A percentile compares a stretch with the other conserved stretches of the same genome.
phyloP scores from a whole-genome alignment of 2,888 invertebrate species.

The Dryadula phaetusa region DNA sequence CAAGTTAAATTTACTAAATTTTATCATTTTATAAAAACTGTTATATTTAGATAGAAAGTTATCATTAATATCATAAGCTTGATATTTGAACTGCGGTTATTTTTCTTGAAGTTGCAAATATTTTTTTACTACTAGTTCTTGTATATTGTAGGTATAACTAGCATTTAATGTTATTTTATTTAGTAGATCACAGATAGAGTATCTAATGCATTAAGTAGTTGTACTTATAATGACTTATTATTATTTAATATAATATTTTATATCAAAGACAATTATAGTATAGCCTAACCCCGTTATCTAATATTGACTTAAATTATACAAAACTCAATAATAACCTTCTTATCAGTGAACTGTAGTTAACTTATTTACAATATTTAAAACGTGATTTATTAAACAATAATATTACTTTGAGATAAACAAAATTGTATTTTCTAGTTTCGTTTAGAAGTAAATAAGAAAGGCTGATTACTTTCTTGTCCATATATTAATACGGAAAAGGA shows the following conservation, averaged over 20 bases:
- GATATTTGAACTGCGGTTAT: too few relatives aligned
- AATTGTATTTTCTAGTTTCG: background rate
- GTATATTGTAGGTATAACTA: too few relatives aligned
- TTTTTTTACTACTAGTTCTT: too few relatives aligned
- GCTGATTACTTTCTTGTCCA: background rate
- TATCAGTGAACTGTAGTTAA: slow-evolving; percentile 10
- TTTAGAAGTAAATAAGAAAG: background rate
- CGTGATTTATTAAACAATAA: background rate
- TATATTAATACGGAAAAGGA: background rate
- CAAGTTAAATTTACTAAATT: too few relatives aligned
- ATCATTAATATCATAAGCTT: too few relatives aligned
- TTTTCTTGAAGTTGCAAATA: too few relatives aligned
- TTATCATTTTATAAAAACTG: too few relatives aligned
- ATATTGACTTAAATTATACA: background rate
- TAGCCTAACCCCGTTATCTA: background rate
- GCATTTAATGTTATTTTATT: too few relatives aligned
- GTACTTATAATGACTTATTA: too few relatives aligned
- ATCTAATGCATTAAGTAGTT: too few relatives aligned
- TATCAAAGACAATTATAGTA: background rate
- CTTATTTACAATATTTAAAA: background rate
- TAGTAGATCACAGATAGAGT: too few relatives aligned
- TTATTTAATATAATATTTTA: background rate
- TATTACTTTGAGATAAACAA: background rate
- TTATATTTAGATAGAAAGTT: too few relatives aligned
- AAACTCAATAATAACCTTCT: background rate